A percentile compares a stretch with the other conserved stretches of the same genome.
phyloP scores from a whole-genome alignment of 2,113 vertebrate species.

The Thinocorus orbignyianus region DNA sequence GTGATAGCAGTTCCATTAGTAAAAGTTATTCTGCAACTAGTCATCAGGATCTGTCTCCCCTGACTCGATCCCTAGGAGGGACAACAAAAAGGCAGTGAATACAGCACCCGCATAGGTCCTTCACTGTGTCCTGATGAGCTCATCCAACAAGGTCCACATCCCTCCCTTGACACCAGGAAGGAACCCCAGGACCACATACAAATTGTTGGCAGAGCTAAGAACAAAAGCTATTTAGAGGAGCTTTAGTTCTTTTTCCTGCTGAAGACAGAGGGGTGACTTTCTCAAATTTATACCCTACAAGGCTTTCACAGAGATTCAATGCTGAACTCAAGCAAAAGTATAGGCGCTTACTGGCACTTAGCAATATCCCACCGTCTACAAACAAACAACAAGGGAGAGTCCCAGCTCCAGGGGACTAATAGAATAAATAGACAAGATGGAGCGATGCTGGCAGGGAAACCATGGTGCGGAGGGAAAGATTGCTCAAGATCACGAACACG shows the following conservation, averaged over 20 bases:
- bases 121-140: not conserved
- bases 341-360: not conserved
- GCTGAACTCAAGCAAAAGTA: not conserved
- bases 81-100: not conserved
- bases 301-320: not conserved
- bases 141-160: not conserved
- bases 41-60: not conserved
- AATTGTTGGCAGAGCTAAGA: not conserved
- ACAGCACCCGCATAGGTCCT: not conserved
- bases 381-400: not conserved
- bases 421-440: not conserved
- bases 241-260: not conserved
- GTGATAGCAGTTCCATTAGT: not conserved
- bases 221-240: not conserved
- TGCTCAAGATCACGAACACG: not conserved
- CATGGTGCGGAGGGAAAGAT: not conserved
- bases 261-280: not conserved
- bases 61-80: not conserved
- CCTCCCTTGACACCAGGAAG: not conserved
- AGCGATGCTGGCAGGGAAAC: not conserved
- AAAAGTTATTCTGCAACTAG: not conserved
- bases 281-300: not conserved
- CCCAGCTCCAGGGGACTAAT: not conserved
- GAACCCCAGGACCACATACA: not conserved
- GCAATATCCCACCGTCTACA: not conserved